A percentile compares a stretch with the other conserved stretches of the same genome.
Evolutionary conservation across 2,797 vertebrate species (phyloP).

Genomic region (Presbytis comata): DNA sequence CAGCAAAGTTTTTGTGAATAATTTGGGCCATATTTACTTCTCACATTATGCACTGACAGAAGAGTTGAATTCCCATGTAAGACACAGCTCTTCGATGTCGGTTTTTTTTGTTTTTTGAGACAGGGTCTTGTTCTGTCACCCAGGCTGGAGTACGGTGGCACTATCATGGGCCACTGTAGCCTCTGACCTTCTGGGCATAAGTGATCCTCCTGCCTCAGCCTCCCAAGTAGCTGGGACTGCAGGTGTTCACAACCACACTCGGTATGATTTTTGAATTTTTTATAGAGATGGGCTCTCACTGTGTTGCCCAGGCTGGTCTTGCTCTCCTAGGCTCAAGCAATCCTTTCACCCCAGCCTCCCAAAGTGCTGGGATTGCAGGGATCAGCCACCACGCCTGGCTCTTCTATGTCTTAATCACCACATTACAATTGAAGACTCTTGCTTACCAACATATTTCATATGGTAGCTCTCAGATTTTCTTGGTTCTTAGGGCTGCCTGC

Average conservation of each 20-base stretch:
- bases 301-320: background rate
- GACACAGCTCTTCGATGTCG: background rate
- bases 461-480: background rate
- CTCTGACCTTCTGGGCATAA: background rate
- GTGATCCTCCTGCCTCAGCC: background rate
- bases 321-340: background rate
- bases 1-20: too few species aligned
- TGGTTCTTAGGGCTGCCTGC: background rate
- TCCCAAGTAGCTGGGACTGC: background rate
- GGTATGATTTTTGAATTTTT: background rate
- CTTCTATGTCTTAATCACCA: background rate
- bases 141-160: background rate
- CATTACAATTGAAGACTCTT: background rate
- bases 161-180: background rate
- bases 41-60: rapidly evolving
- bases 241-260: background rate
- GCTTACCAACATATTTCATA: background rate
- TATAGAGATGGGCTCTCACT: background rate
- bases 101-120: background rate
- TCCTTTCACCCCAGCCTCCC: background rate
- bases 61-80: background rate
- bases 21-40: background rate
- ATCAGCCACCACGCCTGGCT: background rate
- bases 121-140: background rate
- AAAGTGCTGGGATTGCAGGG: background rate